Conservation (phyloP, 2,113 vertebrate genomes). For the Genyomyrus donnyi region DNA sequence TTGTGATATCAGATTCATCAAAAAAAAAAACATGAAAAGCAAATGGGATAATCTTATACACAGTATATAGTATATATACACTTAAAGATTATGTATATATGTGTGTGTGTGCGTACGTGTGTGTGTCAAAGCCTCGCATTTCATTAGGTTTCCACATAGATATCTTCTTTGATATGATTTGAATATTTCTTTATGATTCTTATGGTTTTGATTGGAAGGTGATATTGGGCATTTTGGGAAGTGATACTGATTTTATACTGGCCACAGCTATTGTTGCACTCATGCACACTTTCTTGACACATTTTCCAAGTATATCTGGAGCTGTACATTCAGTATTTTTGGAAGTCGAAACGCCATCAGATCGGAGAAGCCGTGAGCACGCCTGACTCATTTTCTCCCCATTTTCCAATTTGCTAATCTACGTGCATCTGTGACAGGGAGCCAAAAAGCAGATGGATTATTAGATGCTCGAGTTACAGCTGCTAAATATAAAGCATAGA, state of each 20-base stretch:
- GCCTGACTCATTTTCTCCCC: background rate
- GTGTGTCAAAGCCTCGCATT: background rate
- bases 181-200: background rate
- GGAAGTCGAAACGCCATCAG: background rate
- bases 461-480: background rate
- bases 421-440: background rate
- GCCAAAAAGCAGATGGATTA: background rate
- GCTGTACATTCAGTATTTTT: background rate
- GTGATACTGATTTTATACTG: background rate
- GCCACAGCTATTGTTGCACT: background rate
- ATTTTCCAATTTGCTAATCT: background rate
- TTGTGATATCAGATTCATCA: background rate
- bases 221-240: background rate
- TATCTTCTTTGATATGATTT: background rate
- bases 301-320: background rate
- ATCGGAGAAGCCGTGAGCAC: background rate
- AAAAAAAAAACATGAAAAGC: background rate
- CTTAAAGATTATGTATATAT: too few species aligned
- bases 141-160: background rate
- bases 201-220: background rate
- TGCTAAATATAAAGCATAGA: background rate
- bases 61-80: too few species aligned
- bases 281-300: background rate
- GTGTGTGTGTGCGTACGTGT: too few species aligned
- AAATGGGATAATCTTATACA: background rate